Evolutionary conservation across 2,888 invertebrate genomes (phyloP).

Genomic region (Rhimphoctona megacephalus): DNA sequence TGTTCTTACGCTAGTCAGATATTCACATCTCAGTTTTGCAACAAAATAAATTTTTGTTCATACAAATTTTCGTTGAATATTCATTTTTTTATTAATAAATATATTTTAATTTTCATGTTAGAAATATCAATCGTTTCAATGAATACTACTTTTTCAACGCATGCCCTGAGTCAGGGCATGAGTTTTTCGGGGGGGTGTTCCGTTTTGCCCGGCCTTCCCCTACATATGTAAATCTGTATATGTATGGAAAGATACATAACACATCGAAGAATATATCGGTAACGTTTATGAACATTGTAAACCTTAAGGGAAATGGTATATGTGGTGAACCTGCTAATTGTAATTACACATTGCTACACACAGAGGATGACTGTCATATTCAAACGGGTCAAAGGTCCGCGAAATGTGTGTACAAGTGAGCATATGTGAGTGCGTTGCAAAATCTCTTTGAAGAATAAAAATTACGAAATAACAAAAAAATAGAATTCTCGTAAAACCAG

Average conservation of each 20-base stretch:
- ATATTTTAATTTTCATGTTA: no score
- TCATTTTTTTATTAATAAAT: no score
- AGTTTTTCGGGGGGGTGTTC: no score
- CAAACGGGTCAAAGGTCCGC: conserved; percentile 40
- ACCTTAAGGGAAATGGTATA: conserved; percentile 22
- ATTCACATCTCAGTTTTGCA: no score
- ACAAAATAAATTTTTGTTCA: no score
- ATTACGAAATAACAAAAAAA: conserved; percentile 7
- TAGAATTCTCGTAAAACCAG: conserved; percentile 19
- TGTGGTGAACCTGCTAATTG: conserved; percentile 55
- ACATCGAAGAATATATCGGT: neutral
- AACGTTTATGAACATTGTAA: conserved; percentile 6
- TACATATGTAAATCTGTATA: neutral
- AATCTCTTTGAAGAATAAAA: neutral
- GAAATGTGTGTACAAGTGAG: conserved; percentile 8
- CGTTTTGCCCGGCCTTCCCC: no score
- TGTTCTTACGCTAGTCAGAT: no score
- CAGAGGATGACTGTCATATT: conserved; percentile 23
- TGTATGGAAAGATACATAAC: neutral
- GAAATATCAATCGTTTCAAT: no score
- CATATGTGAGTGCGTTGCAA: neutral
- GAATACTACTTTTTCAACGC: no score
- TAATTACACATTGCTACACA: conserved; percentile 62
- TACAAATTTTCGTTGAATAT: no score
- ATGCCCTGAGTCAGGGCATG: no score